Conservation (phyloP, 2,113 vertebrate species). For the Petroica traversi region DNA sequence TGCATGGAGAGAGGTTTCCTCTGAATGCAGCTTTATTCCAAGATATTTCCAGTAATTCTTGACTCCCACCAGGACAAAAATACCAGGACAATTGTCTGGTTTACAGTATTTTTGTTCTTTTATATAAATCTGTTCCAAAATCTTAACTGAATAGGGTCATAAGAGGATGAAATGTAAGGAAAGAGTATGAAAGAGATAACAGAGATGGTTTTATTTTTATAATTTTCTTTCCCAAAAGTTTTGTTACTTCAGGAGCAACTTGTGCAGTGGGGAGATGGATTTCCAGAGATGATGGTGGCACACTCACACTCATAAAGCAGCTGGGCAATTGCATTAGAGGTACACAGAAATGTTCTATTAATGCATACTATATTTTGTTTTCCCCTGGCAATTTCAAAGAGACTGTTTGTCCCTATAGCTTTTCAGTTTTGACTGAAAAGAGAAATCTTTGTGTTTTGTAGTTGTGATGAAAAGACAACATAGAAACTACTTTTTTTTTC, state of each 20-base stretch:
- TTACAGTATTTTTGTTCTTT: not conserved
- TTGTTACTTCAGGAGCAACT: not conserved
- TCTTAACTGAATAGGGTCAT: not conserved
- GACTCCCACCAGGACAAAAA: not conserved
- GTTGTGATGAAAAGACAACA: not conserved
- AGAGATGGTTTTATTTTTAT: not conserved
- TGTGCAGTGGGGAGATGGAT: not conserved
- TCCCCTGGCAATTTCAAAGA: not conserved
- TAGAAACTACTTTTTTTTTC: not conserved
- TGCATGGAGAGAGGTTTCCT: not conserved
- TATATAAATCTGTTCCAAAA: not conserved
- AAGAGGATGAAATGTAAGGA: not conserved
- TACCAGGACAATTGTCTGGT: not conserved
- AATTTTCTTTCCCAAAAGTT: not conserved
- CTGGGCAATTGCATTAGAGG: not conserved
- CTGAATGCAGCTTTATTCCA: not conserved
- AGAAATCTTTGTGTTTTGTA: not conserved
- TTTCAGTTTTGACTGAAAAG: slow-evolving; percentile 4
- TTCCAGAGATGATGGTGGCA: not conserved
- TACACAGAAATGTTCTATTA: not conserved
- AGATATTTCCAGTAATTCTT: not conserved
- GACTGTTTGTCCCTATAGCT: not conserved
- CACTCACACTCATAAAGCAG: not conserved
- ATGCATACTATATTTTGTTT: not conserved
- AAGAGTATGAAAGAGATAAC: not conserved